phyloP scores from a whole-genome alignment of 2,797 vertebrate genomes.

The Propithecus perrieri region DNA sequence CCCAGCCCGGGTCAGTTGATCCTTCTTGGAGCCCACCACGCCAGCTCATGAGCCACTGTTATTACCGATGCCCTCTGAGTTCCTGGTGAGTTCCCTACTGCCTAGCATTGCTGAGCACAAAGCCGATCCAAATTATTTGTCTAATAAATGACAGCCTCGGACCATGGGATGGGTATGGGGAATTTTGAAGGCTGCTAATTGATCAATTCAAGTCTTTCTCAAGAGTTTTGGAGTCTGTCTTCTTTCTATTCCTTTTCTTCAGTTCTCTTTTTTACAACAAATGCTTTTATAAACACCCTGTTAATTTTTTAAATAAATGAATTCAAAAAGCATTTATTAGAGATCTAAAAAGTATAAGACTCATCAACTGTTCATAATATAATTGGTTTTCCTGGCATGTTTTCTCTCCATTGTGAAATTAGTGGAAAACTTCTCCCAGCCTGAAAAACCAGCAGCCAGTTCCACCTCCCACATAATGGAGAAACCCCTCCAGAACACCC shows the following conservation, averaged over 20 bases:
- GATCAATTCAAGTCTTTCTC: not conserved
- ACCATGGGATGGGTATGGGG: not conserved
- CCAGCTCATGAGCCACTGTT: not conserved
- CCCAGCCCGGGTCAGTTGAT: not conserved
- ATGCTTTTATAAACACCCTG: slow-evolving; percentile 28
- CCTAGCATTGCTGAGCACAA: not conserved
- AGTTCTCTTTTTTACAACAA: not conserved
- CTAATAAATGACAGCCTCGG: not conserved
- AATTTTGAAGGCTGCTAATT: not conserved
- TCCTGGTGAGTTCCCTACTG: not conserved
- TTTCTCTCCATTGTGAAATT: not conserved
- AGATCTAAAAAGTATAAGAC: slow-evolving; percentile 9
- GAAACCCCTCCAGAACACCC: not conserved
- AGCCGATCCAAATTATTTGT: not conserved
- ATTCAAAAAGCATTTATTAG: slow-evolving; percentile 34
- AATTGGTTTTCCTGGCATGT: slow-evolving; percentile 13
- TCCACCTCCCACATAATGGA: too few species aligned
- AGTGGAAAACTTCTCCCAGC: not conserved
- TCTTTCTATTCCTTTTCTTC: not conserved
- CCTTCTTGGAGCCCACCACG: not conserved
- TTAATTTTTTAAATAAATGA: slow-evolving; percentile 32
- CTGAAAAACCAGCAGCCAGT: not conserved
- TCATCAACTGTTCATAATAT: not conserved
- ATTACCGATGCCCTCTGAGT: not conserved
- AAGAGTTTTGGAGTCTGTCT: not conserved